phyloP scores from a whole-genome alignment of 2,113 vertebrate genomes.

The Atherinomorus stipes region DNA sequence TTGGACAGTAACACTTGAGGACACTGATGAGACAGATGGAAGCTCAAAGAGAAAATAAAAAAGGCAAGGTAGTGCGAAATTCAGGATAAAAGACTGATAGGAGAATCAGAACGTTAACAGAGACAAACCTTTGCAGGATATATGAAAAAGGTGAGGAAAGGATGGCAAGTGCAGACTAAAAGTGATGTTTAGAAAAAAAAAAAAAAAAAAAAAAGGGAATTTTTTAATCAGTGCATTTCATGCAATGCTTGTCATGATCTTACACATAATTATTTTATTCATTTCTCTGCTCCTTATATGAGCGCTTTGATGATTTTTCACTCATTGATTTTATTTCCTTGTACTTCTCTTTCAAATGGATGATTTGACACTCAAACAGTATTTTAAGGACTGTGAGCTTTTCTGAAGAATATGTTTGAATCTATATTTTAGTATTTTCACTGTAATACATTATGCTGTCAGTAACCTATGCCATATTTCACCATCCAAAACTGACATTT shows the following conservation, averaged over 20 bases:
- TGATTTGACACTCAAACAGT: constrained; percentile 10
- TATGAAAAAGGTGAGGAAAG: constrained; percentile 16
- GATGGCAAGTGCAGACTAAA: background rate
- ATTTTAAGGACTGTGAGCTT: background rate
- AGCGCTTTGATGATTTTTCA: background rate
- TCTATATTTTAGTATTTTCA: background rate
- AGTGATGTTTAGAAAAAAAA: constrained; percentile 2
- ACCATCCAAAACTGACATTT: background rate
- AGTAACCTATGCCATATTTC: no score
- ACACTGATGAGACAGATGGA: background rate
- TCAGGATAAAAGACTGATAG: background rate
- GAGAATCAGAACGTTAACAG: background rate
- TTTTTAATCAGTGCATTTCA: constrained; percentile 16
- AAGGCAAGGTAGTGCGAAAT: background rate
- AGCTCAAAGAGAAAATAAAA: constrained; percentile 11
- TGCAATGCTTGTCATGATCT: constrained; percentile 3
- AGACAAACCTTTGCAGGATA: background rate
- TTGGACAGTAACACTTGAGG: background rate
- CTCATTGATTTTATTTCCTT: constrained; percentile 8
- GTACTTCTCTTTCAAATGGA: background rate
- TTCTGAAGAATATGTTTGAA: background rate
- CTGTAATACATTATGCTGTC: background rate
- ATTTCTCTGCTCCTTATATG: constrained; percentile 26
- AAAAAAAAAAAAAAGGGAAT: background rate
- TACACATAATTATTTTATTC: constrained; percentile 22